These are phyloP conservation scores for Drosophila repletoides DNA, from an alignment of 1,140 invertebrate species.

Conservation along the genomic window DNA sequence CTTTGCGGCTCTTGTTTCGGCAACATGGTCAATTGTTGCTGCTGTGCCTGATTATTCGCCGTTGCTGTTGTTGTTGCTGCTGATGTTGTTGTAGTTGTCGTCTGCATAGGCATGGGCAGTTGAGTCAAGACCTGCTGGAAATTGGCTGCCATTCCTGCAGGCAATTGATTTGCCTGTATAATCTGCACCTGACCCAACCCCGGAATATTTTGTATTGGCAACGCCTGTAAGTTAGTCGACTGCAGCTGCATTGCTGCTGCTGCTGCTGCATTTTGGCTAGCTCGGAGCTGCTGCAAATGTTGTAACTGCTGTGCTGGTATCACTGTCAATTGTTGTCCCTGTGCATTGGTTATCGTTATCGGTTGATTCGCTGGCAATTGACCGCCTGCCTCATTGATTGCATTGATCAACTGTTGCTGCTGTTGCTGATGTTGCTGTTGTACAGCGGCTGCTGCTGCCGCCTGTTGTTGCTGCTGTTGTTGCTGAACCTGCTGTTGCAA, in stretches of 20 bases:
- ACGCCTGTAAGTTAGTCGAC: constrained; percentile 83
- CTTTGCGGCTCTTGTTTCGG: constrained; percentile 78
- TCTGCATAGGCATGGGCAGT: constrained; percentile 51
- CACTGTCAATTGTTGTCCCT: constrained; percentile 88
- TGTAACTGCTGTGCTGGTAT: constrained; percentile 87
- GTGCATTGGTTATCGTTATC: constrained; percentile 86
- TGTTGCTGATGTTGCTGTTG: constrained; percentile 48
- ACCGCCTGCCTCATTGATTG: constrained; percentile 74
- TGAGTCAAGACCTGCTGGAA: constrained; percentile 67
- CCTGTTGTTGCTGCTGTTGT: constrained; percentile 53
- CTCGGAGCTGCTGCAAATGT: constrained; percentile 74
- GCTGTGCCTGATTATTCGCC: constrained; percentile 12
- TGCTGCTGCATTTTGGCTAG: constrained; percentile 43
- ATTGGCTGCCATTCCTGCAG: constrained; percentile 60
- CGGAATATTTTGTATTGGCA: constrained; percentile 88
- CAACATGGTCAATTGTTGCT: constrained; percentile 35
- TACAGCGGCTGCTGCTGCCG: constrained; percentile 62
- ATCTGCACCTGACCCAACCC: constrained; percentile 91
- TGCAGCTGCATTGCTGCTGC: constrained; percentile 63
- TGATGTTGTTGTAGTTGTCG: constrained; percentile 27
- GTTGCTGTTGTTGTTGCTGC: constrained; percentile 34
- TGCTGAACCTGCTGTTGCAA: constrained; percentile 60
- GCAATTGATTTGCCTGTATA: constrained; percentile 75
- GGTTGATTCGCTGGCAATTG: constrained; percentile 84
- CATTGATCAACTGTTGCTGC: constrained; percentile 71